A percentile compares a stretch with the other conserved stretches of the same genome.
These are phyloP conservation scores for Podarcis cretensis DNA, from an alignment of 2,113 vertebrate species.

Conservation along the genomic window DNA sequence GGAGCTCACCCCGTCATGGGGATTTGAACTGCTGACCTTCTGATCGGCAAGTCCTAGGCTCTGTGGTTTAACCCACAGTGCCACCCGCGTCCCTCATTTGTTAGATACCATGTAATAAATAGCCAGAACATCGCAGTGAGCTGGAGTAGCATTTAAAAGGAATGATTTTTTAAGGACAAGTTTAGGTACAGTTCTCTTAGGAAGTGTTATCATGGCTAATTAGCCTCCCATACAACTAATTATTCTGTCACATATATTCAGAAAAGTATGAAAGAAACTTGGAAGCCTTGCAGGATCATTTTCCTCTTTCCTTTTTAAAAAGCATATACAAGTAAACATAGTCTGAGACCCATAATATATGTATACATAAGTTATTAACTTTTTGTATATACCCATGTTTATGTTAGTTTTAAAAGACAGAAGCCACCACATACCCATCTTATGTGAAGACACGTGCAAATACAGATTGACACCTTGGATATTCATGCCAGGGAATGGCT, in stretches of 20 bases:
- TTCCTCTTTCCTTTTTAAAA: background rate
- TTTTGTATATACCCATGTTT: background rate
- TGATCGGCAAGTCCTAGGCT: no score
- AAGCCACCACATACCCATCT: background rate
- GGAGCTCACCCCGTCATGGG: no score
- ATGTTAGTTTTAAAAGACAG: background rate
- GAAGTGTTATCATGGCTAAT: background rate
- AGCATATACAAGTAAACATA: background rate
- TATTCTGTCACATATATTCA: background rate
- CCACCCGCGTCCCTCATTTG: no score
- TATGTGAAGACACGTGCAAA: background rate
- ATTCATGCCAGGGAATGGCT: background rate
- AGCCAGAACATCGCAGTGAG: no score
- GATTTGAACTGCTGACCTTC: no score
- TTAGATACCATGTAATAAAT: no score
- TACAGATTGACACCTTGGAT: background rate
- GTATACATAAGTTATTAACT: background rate
- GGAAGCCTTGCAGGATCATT: background rate
- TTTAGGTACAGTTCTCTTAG: background rate
- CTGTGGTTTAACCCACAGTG: no score
- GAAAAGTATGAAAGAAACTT: background rate
- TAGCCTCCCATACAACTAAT: background rate
- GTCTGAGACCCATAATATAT: no score
- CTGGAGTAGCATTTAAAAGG: no score
- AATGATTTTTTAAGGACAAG: background rate